These are phyloP conservation scores for Helostoma temminkii DNA, from an alignment of 2,797 vertebrate genomes.

Conservation along the genomic window DNA sequence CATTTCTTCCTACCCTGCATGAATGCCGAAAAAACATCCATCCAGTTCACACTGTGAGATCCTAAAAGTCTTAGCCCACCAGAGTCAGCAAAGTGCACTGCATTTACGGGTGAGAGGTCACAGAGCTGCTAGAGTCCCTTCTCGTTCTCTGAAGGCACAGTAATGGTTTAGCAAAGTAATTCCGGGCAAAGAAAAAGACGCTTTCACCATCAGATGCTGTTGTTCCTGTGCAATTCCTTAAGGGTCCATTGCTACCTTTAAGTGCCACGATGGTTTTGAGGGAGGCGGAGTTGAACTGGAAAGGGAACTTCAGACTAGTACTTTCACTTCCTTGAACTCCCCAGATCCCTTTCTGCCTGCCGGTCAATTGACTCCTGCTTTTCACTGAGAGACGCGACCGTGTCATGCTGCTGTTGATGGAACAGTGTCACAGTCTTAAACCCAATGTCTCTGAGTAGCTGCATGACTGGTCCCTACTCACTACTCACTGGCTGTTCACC, in stretches of 20 bases:
- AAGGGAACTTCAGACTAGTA: slow-evolving; percentile 44
- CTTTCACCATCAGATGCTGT: slow-evolving; percentile 52
- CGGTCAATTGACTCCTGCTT: slow-evolving; percentile 48
- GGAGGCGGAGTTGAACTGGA: slow-evolving; percentile 42
- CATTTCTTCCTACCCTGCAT: slow-evolving; percentile 1
- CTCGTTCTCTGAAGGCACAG: slow-evolving; percentile 33
- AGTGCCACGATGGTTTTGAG: slow-evolving; percentile 50
- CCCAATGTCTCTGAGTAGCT: slow-evolving; percentile 30
- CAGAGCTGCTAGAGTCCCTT: slow-evolving; percentile 14
- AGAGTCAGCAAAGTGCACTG: slow-evolving; percentile 13
- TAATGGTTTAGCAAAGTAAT: slow-evolving; percentile 49
- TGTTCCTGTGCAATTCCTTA: slow-evolving; percentile 51
- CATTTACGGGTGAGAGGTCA: slow-evolving; percentile 61
- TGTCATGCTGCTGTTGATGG: slow-evolving; percentile 48
- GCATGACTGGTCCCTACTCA: slow-evolving; percentile 22
- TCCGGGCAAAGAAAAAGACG: slow-evolving; percentile 44
- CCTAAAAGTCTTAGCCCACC: slow-evolving; percentile 24
- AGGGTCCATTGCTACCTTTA: slow-evolving; percentile 51
- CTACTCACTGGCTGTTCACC: slow-evolving; percentile 47
- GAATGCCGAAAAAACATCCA: slow-evolving; percentile 8
- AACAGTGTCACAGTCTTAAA: slow-evolving; percentile 38
- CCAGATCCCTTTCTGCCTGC: slow-evolving; percentile 37
- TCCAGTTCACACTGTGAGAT: slow-evolving; percentile 5
- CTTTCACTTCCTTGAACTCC: slow-evolving; percentile 57
- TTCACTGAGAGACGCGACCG: slow-evolving; percentile 25